Percentiles rank a stretch among this genome's conserved stretches.
Conservation (phyloP, 2,797 vertebrate genomes). For the Tachyglossus aculeatus region DNA sequence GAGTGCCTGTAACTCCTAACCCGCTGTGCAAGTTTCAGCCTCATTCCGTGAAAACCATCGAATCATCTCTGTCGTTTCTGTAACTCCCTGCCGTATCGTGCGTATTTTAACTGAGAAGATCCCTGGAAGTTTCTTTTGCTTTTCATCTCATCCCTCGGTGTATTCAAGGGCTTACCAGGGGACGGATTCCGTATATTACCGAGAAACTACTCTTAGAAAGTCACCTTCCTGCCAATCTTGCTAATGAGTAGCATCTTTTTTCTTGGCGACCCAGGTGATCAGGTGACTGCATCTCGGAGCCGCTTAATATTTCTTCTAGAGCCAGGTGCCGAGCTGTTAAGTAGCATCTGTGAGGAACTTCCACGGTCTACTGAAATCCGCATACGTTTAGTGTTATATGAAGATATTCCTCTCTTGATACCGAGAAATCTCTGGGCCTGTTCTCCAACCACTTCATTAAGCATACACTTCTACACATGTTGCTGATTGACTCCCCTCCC, state of each 20-base stretch:
- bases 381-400: background rate
- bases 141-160: background rate
- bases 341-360: constrained; percentile 28
- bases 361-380: constrained; percentile 9
- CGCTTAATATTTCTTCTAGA: constrained; percentile 34
- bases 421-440: background rate
- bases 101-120: background rate
- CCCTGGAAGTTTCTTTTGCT: background rate
- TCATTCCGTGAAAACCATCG: constrained; percentile 7
- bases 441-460: background rate
- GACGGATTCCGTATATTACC: accelerated
- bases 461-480: background rate
- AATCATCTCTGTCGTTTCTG: background rate
- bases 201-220: too few species aligned
- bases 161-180: background rate
- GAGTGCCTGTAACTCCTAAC: constrained; percentile 4
- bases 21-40: constrained; percentile 1
- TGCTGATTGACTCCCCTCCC: background rate
- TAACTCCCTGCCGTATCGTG: background rate
- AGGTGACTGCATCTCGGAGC: background rate
- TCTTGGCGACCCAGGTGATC: constrained; percentile 1
- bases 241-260: background rate
- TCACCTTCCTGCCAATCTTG: background rate
- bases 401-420: constrained; percentile 25
- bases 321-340: constrained; percentile 16